phyloP scores from a whole-genome alignment of 2,797 vertebrate genomes.

The Alfaro cultratus region DNA sequence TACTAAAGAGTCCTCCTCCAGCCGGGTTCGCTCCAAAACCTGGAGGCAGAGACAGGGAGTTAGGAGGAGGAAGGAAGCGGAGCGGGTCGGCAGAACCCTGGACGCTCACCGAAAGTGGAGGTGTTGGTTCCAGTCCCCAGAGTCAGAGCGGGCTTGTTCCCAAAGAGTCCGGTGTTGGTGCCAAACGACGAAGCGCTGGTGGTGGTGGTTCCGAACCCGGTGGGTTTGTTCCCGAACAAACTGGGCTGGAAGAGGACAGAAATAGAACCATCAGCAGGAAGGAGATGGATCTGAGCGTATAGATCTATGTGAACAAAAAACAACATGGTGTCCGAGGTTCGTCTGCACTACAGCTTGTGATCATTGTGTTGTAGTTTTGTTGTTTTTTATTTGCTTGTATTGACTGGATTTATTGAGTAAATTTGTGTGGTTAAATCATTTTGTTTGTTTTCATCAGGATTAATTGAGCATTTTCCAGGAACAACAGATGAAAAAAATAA shows the following conservation, averaged over 20 bases:
- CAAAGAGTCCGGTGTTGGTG: conserved; percentile 89
- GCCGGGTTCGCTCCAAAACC: conserved; percentile 88
- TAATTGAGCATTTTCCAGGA: no score
- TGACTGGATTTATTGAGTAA: no score
- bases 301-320: not conserved
- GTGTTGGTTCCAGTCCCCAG: conserved; percentile 83
- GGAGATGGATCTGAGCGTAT: not conserved
- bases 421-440: no score
- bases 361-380: no score
- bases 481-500: no score
- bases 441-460: no score
- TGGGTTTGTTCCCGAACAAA: conserved; percentile 92
- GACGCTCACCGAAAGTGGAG: conserved; percentile 80
- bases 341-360: no score
- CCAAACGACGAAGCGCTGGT: conserved; percentile 95
- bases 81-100: not conserved
- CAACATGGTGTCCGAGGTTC: not conserved
- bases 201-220: conserved; percentile 92
- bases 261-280: not conserved
- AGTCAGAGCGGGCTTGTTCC: conserved; percentile 85
- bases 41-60: conserved; percentile 41
- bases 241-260: conserved; percentile 69
- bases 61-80: not conserved
- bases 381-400: no score
- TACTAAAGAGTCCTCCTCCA: conserved; percentile 90